Percentiles rank a stretch among this genome's conserved stretches.
Evolutionary conservation across 2,113 vertebrate species (phyloP).

Genomic region (Craseonycteris thonglongyai): DNA sequence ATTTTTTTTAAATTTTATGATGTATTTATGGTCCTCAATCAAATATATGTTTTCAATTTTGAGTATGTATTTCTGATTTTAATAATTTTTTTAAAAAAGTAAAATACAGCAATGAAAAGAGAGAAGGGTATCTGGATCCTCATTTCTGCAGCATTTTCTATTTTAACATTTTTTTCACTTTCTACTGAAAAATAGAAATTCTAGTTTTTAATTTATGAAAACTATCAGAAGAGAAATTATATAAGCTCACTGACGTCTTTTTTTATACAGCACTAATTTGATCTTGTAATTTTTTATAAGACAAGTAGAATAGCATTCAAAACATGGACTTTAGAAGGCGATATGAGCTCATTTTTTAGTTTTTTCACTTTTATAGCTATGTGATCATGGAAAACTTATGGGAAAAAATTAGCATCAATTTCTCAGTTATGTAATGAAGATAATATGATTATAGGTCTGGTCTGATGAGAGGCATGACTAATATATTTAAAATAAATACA

Average conservation of each 20-base stretch:
- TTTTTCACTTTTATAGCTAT: background rate
- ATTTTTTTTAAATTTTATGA: background rate
- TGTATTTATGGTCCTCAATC: background rate
- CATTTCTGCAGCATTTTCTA: background rate
- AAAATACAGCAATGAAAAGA: background rate
- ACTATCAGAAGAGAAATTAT: background rate
- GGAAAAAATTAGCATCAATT: background rate
- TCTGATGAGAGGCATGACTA: background rate
- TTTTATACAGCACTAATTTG: background rate
- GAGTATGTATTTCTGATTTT: background rate
- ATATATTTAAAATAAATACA: background rate
- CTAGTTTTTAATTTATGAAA: background rate
- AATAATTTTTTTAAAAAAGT: background rate
- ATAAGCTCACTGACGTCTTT: background rate
- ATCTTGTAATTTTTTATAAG: background rate
- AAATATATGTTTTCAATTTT: background rate
- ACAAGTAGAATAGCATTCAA: background rate
- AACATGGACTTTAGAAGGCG: background rate
- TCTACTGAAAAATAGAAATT: background rate
- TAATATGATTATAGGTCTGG: background rate
- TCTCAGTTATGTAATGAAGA: background rate
- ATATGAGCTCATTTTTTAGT: background rate
- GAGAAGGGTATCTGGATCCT: background rate
- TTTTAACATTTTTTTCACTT: background rate
- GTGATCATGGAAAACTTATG: background rate